Base-by-base conservation (phyloP, 2,888 invertebrate species). In the Catocala fraxini region DNA sequence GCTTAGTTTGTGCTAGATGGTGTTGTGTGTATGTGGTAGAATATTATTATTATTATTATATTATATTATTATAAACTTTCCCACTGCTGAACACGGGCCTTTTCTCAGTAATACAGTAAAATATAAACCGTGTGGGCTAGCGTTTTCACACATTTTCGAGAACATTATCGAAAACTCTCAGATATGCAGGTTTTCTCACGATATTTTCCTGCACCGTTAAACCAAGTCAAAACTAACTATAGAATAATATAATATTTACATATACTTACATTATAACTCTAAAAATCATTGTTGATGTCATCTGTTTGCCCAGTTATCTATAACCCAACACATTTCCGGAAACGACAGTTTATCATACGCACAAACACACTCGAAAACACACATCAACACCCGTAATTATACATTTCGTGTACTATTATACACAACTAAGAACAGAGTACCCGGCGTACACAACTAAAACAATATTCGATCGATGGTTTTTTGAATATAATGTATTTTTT, bases 181-280 rank as follows among this genome's bases (percentile, higher is more conserved):
- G 25, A 25, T 25, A 25, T 25, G 25, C 25, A 25, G 25, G 3
- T 39, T 39, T 39, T 4, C 35, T 9, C 35, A 39, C 35, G 6
- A 39, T 39, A 9, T 39, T 39, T 39, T 0, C 35, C 35, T 39
- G 6, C 9, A 6, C 7, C 35, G 9, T 39, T 39, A 7, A 35
- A 9, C 35, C 6, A 39, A 9, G 9, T 39, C 0, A 39, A 0
- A 7, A 39, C 7, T 39, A 39, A 5, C 12, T 45, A 5, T 12
- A n/a, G 10, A 45, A 45, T 12, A 5, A 45, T 1, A 12, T 6
- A 45, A 45, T 5, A 43, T 5, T 10, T 10, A 46, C 0, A 42
- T 13, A 34, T 51, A 57, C 63, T 63, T 55, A 63, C 63, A 63
- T 2, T 34, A 63, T 6, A 25, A 46, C 11, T 41, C 43, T 51